Evolutionary conservation across 2,113 vertebrate species (phyloP).

Genomic region (Bufo bufo): DNA sequence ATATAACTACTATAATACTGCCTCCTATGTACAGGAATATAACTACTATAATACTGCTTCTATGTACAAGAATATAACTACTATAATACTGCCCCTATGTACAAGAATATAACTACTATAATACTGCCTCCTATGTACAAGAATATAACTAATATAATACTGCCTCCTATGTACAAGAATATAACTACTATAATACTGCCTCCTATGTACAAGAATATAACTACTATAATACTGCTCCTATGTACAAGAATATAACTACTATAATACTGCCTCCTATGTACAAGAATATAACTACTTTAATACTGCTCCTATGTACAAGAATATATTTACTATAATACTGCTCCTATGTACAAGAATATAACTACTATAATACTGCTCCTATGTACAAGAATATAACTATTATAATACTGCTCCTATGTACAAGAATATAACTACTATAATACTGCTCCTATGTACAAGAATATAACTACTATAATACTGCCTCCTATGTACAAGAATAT

Average conservation of each 20-base stretch:
- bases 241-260: neutral
- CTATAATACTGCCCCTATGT: neutral
- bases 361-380: too few relatives aligned
- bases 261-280: too few relatives aligned
- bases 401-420: too few relatives aligned
- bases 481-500: too few relatives aligned
- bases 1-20: neutral
- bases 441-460: too few relatives aligned
- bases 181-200: conserved; percentile 14
- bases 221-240: conserved; percentile 1
- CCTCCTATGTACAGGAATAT: neutral
- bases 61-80: conserved; percentile 3
- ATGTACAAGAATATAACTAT: too few relatives aligned
- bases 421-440: too few relatives aligned
- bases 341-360: too few relatives aligned
- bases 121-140: neutral
- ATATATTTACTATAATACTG: too few relatives aligned
- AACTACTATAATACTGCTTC: neutral
- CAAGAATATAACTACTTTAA: too few relatives aligned
- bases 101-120: conserved; percentile 9
- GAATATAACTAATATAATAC: neutral
- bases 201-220: neutral
- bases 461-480: too few relatives aligned
- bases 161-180: neutral
- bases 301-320: too few relatives aligned